These are phyloP conservation scores for Liasis olivaceus DNA, from an alignment of 2,797 vertebrate genomes.

Conservation along the genomic window DNA sequence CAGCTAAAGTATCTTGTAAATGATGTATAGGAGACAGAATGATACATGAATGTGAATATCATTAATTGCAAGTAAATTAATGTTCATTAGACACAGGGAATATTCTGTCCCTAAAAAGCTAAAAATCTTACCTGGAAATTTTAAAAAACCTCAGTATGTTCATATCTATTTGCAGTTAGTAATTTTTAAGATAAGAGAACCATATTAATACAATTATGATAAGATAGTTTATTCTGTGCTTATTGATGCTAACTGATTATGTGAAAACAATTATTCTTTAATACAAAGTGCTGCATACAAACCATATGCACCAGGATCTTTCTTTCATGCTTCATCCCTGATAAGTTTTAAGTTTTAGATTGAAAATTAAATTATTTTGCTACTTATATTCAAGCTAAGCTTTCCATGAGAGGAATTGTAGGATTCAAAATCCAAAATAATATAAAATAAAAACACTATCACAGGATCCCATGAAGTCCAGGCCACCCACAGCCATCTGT, in stretches of 20 bases:
- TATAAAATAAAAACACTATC: slow-evolving; percentile 53
- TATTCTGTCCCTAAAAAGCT: background rate
- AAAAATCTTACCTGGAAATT: background rate
- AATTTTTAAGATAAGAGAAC: background rate
- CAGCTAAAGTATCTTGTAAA: background rate
- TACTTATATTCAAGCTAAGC: slow-evolving; percentile 51
- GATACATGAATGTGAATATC: background rate
- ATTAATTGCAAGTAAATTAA: background rate
- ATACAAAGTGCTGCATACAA: slow-evolving; percentile 57
- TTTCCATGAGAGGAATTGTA: slow-evolving; percentile 53
- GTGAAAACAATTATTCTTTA: slow-evolving; percentile 41
- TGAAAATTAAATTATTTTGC: slow-evolving; percentile 58
- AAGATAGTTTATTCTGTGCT: background rate
- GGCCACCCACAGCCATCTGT: slow-evolving; percentile 60
- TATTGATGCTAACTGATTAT: background rate
- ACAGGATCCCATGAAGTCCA: slow-evolving; percentile 59
- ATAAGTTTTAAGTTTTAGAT: slow-evolving; percentile 60
- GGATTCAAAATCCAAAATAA: slow-evolving; percentile 57
- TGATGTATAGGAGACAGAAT: background rate
- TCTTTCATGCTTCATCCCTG: slow-evolving; percentile 10
- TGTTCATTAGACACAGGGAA: background rate
- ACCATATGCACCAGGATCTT: slow-evolving; percentile 48
- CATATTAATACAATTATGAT: background rate
- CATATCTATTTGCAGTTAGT: background rate
- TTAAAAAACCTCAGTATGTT: background rate